These are phyloP conservation scores for Diadophis punctatus DNA, from an alignment of 2,113 vertebrate genomes.

Conservation along the genomic window DNA sequence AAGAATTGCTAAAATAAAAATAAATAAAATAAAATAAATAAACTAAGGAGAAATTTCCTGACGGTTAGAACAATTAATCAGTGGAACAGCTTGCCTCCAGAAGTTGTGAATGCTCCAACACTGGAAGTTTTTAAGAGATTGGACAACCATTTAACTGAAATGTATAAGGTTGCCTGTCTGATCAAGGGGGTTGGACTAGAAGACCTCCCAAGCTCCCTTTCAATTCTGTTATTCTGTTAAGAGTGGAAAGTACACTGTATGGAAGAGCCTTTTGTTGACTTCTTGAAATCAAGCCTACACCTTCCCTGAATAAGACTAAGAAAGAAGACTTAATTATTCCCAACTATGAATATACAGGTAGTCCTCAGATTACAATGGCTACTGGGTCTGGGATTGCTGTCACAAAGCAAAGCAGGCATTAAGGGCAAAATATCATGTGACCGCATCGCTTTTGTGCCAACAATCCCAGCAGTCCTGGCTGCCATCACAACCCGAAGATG, in stretches of 20 bases:
- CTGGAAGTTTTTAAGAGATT: not conserved
- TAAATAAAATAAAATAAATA: too few species aligned
- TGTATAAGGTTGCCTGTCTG: not conserved
- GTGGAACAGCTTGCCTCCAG: not conserved
- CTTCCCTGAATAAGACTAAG: not conserved
- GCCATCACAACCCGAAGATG: too few species aligned
- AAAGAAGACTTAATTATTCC: not conserved
- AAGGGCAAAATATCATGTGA: not conserved
- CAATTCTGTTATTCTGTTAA: not conserved
- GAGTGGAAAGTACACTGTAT: not conserved
- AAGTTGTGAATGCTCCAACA: not conserved
- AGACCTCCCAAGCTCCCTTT: not conserved
- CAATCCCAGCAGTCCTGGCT: not conserved
- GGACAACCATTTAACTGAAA: not conserved
- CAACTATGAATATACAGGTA: not conserved
- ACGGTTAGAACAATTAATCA: not conserved
- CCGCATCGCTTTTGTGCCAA: not conserved
- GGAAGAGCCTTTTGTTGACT: not conserved
- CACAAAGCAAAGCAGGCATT: not conserved
- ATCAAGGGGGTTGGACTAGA: not conserved
- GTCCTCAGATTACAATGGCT: not conserved
- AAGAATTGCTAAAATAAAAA: too few species aligned
- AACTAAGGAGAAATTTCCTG: not conserved
- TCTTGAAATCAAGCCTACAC: not conserved
- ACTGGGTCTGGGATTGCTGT: not conserved